Conservation (phyloP, 2,888 invertebrate species). For the Tolmerus cingulatus region DNA sequence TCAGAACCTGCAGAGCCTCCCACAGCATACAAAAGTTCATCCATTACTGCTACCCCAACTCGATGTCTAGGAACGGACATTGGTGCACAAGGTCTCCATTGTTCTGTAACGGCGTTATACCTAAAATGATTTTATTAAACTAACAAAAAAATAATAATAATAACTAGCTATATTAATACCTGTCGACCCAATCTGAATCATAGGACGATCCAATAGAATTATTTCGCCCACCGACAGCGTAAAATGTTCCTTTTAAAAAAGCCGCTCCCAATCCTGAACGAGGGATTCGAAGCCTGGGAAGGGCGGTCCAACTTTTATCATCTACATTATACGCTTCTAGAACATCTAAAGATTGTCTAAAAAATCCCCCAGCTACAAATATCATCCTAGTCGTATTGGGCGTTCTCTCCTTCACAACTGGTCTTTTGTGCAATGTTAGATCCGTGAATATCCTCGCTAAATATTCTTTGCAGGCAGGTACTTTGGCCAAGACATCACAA, state of each 20-base stretch:
- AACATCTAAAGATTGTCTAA: conserved; percentile 83
- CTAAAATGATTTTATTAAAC: conserved; percentile 53
- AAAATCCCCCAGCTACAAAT: conserved; percentile 91
- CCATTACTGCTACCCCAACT: conserved; percentile 93
- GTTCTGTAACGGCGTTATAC: conserved; percentile 85
- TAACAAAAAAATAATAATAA: background rate
- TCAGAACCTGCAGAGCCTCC: conserved; percentile 88
- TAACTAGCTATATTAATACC: conserved; percentile 36
- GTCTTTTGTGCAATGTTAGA: conserved; percentile 86
- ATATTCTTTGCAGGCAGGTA: conserved; percentile 89
- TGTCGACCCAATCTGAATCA: conserved; percentile 87
- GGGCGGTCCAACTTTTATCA: conserved; percentile 82
- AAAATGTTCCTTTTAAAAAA: conserved; percentile 86
- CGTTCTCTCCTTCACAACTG: conserved; percentile 82
- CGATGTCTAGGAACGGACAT: conserved; percentile 89
- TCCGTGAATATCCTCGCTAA: conserved; percentile 90
- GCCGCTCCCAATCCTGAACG: conserved; percentile 88
- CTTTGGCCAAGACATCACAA: conserved; percentile 85
- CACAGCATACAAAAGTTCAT: conserved; percentile 88
- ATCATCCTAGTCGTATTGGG: conserved; percentile 90
- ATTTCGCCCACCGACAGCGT: conserved; percentile 91
- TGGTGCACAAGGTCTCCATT: conserved; percentile 86
- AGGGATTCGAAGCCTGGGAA: conserved; percentile 85
- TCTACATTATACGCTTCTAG: conserved; percentile 90
- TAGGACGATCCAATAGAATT: conserved; percentile 88